Evolutionary conservation across 2,888 invertebrate genomes (phyloP).

Genomic region (Scaptomyza caliginosa): DNA sequence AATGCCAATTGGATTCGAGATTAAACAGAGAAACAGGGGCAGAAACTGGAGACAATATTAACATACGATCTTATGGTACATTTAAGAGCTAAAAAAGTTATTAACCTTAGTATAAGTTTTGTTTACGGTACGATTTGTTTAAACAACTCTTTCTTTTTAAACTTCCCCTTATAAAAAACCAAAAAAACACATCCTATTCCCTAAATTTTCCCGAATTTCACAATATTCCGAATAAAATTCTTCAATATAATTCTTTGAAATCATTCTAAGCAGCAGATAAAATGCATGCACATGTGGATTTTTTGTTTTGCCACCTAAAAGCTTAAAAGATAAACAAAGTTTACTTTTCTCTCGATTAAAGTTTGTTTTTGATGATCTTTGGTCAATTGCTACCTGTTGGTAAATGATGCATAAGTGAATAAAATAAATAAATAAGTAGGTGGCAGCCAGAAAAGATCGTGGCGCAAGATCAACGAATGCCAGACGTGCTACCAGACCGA

Average conservation of each 20-base stretch:
- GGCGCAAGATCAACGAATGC: slow-evolving; percentile 52
- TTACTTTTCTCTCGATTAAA: slow-evolving; percentile 7
- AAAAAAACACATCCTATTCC: not conserved
- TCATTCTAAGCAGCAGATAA: slow-evolving; percentile 1
- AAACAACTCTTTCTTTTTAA: no score
- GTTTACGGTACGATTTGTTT: no score
- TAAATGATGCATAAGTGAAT: slow-evolving; percentile 68
- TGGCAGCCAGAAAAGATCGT: slow-evolving; percentile 39
- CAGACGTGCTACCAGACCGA: slow-evolving; percentile 60
- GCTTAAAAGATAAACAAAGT: slow-evolving; percentile 36
- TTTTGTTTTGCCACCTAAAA: slow-evolving; percentile 4
- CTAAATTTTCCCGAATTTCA: slow-evolving; percentile 6
- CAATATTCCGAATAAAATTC: slow-evolving; percentile 1
- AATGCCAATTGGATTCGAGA: slow-evolving; percentile 47
- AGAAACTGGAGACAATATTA: slow-evolving; percentile 29
- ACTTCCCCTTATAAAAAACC: no score
- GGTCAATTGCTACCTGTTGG: slow-evolving; percentile 45
- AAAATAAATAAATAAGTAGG: slow-evolving; percentile 29
- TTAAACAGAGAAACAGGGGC: slow-evolving; percentile 13
- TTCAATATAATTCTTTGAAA: slow-evolving; percentile 14
- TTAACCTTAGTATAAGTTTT: no score
- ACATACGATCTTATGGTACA: not conserved
- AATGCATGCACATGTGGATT: slow-evolving; percentile 33
- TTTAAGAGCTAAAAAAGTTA: not conserved
- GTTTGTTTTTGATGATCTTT: slow-evolving; percentile 8